These are phyloP conservation scores for Acheta domesticus DNA, from an alignment of 2,888 invertebrate species.

Conservation along the genomic window DNA sequence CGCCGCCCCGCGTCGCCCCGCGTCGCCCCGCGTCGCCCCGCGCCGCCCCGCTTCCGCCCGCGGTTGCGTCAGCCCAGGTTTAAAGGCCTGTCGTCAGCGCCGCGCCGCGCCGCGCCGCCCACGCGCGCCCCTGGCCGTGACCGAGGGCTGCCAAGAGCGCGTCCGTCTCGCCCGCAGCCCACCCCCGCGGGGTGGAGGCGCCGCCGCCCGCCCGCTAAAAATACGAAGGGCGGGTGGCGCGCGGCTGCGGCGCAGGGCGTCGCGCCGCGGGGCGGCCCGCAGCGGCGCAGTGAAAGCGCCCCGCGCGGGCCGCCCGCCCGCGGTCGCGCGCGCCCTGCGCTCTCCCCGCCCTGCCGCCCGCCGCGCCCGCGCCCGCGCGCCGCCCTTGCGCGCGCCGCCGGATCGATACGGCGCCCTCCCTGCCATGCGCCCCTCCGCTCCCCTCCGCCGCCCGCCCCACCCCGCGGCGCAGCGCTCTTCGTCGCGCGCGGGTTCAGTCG, in stretches of 20 bases:
- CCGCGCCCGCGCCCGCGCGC: constrained; percentile 21
- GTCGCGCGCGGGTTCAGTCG: constrained; percentile 47
- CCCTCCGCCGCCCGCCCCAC: constrained; percentile 23
- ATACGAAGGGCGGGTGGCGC: background rate
- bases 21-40: background rate
- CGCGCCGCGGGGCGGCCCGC: background rate
- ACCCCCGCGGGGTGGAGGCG: background rate
- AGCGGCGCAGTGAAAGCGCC: background rate
- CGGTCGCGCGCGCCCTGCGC: background rate
- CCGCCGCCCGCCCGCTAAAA: background rate
- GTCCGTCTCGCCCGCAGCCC: background rate
- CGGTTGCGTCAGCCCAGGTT: constrained; percentile 25
- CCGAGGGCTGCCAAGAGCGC: background rate
- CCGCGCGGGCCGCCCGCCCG: background rate
- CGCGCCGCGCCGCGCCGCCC: constrained; percentile 18
- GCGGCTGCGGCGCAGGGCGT: background rate
- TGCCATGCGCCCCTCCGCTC: background rate
- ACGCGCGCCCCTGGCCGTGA: constrained; percentile 18
- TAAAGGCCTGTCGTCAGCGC: constrained; percentile 21
- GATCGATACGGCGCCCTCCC: constrained; percentile 24
- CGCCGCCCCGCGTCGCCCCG: background rate
- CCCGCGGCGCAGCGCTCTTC: constrained; percentile 28
- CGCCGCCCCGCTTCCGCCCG: background rate
- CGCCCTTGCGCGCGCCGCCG: constrained; percentile 22
- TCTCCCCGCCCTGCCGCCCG: background rate